phyloP scores from a whole-genome alignment of 2,113 vertebrate species.

The Heptranchias perlo region DNA sequence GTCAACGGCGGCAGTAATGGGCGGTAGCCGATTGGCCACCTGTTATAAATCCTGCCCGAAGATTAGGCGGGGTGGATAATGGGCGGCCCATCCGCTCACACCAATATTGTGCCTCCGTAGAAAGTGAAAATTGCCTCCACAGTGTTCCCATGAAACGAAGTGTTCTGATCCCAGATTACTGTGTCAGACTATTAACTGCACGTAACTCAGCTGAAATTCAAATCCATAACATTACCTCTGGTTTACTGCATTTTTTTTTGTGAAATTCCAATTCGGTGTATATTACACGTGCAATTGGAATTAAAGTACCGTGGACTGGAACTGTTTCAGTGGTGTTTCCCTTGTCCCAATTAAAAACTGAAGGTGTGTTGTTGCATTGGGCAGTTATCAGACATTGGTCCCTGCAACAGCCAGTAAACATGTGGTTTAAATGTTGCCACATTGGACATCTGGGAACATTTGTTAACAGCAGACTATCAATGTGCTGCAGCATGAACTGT shows the following conservation, averaged over 20 bases:
- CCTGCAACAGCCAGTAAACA: neutral
- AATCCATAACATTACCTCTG: neutral
- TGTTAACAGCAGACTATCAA: slow-evolving; percentile 1
- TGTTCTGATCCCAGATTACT: neutral
- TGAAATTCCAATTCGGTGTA: neutral
- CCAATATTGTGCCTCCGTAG: neutral
- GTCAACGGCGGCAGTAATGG: neutral
- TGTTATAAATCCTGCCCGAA: too few relatives aligned
- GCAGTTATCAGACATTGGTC: neutral
- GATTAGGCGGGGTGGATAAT: neutral
- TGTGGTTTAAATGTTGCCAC: neutral
- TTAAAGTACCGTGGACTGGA: neutral
- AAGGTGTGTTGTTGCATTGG: neutral
- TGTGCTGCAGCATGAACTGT: neutral
- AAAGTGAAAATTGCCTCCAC: neutral
- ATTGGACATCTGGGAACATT: slow-evolving; percentile 35
- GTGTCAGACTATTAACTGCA: neutral
- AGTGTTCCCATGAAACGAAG: neutral
- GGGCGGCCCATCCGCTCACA: neutral
- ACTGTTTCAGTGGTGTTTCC: neutral
- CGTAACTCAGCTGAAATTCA: neutral
- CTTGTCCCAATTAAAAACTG: neutral
- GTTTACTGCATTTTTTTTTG: neutral
- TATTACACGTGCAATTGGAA: neutral
- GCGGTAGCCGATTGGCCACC: neutral